Conservation (phyloP, 1,140 invertebrate genomes). For the Bursaphelenchus mucronatus region DNA sequence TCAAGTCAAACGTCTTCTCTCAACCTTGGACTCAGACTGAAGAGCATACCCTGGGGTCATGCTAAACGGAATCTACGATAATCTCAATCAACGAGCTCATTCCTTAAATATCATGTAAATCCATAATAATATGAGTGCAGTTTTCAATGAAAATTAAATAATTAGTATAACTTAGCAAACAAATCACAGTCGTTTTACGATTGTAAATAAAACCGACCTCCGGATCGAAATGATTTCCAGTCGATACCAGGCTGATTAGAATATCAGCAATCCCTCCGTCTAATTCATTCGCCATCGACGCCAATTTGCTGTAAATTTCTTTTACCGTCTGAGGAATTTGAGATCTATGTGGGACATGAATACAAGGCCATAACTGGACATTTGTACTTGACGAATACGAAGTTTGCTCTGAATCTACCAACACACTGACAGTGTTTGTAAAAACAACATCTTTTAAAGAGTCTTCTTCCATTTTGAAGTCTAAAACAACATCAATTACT, state of each 20-base stretch:
- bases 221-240: conserved; percentile 47
- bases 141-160: background rate
- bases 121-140: background rate
- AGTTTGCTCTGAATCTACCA: background rate
- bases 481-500: too few relatives aligned
- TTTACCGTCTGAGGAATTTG: conserved; percentile 38
- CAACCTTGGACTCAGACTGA: too few relatives aligned
- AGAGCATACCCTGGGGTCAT: too few relatives aligned
- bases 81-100: too few relatives aligned
- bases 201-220: conserved; percentile 23
- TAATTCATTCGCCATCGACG: conserved; percentile 36
- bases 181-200: conserved; percentile 14
- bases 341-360: conserved; percentile 24
- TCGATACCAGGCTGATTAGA: conserved; percentile 50
- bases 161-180: too few relatives aligned
- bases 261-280: conserved; percentile 54
- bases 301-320: conserved; percentile 43
- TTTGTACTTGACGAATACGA: background rate
- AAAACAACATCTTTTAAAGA: too few relatives aligned
- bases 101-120: too few relatives aligned
- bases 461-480: too few relatives aligned
- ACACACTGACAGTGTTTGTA: too few relatives aligned
- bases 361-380: conserved; percentile 32
- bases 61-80: too few relatives aligned
- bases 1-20: too few relatives aligned